Evolutionary conservation across 2,888 invertebrate species (phyloP), one percentile per base, ranked within the genome.

Genomic region (Cloeon dipterum): DNA sequence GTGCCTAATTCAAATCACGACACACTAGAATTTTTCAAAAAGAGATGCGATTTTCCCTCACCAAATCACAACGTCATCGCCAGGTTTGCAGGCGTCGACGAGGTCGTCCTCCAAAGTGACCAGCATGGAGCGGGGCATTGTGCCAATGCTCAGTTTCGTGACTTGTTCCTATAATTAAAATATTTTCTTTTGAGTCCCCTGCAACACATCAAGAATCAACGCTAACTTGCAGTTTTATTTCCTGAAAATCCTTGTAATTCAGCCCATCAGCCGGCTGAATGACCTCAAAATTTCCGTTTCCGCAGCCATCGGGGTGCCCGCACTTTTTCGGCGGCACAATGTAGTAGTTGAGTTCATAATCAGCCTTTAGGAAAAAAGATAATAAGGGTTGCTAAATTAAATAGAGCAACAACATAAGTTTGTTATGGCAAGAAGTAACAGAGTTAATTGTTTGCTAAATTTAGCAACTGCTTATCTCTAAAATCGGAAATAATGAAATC

Each of bases 11-110:
- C n/a, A n/a, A n/a, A n/a, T n/a, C n/a, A n/a, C n/a, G n/a, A n/a
- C n/a, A n/a, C n/a, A n/a, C n/a, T n/a, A n/a, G n/a, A n/a, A n/a
- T n/a, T n/a, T n/a, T n/a, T n/a, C n/a, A n/a, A n/a, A n/a, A n/a
- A n/a, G n/a, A n/a, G n/a, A n/a, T n/a, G n/a, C n/a, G n/a, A n/a
- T n/a, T n/a, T 35, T 42, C 54, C 52, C n/a, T n/a, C 58, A 85
- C 86, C 78, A 76, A 43, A 88, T 68, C 43, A 73, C 69, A 13
- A 88, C 68, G 61, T 81, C 78, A 62, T 89, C 86, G 2, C 89
- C 89, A 36, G 88, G 85, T 55, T 82, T 81, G 52, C 85, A 85
- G 42, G 60, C 59, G 54, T 86, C 85, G 0, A 86, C 85, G 18
- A 89, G 60, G 57, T 88, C 88, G 59, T 88, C 74, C 50, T 83